Base-by-base conservation (phyloP, 2,113 vertebrate species). In the Egretta garzetta region DNA sequence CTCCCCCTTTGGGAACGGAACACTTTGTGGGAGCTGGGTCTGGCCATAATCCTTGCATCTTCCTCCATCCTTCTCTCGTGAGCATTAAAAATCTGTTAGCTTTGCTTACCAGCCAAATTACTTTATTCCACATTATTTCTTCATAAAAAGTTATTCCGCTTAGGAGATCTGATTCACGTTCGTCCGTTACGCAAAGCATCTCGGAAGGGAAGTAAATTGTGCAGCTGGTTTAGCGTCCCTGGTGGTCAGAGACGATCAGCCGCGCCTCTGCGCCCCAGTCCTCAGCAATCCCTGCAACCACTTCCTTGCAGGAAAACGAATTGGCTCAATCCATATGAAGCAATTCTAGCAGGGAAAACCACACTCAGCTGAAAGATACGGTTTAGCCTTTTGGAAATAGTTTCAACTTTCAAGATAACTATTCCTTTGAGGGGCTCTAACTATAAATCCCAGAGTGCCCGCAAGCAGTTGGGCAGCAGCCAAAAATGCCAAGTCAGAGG, bases 401-500 rank as follows among this genome's bases (percentile, higher is more conserved):
- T 90, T 96, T 91, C 53, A 41, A 13, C 45, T 73, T 93, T 87
- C 62, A 80, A 70, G 94, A 93, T 91, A 95, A 91, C 86, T 90
- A 26, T 82, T 95, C 81, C 86, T 97, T 88, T 83, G 93, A 95
- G 94, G 53, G 50, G 13, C 45, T 91, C 49, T 35, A 28, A 76
- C 70, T 62, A 41, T 41, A 91, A 95, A 96, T 83, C 45, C 91
- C 93, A 47, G 56, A 93, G 74, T 86, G 49, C 84, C 93, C 2
- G 0, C 89, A 80, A 93, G 86, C 53, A 59, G 35, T 21, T 96
- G 95, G 66, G 95, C 4, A 79, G 64, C 47, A 64, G 94, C 94
- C 96, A 96, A 52, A 94, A 93, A 86, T 79, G 92, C 96, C 92
- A 95, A 91, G 60, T 60, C 62, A 53, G 91, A 60, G 35, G 83